Conservation (phyloP, 2,888 invertebrate species). For the Pyrrhopygopsis socrates region DNA sequence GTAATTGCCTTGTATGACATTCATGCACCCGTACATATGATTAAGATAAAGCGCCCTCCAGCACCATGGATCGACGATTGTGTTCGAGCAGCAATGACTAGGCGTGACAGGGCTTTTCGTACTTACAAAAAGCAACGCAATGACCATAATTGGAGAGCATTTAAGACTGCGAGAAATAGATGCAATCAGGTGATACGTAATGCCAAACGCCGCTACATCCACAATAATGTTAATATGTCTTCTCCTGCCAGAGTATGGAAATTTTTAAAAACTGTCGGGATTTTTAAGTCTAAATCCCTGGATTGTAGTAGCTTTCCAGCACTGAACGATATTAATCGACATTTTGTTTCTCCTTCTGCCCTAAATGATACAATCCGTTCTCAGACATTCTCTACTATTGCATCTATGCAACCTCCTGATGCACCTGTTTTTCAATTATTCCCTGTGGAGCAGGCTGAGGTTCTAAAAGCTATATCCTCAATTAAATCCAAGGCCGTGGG, state of each 20-base stretch:
- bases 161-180: conserved; percentile 35
- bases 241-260: not conserved
- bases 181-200: conserved; percentile 49
- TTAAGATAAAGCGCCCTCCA: not conserved
- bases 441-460: not conserved
- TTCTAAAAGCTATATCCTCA: not conserved
- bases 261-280: not conserved
- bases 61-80: not conserved
- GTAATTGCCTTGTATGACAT: not conserved
- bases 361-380: not conserved
- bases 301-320: not conserved
- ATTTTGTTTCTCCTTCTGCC: not conserved
- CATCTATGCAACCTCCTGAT: not conserved
- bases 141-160: not conserved
- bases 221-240: not conserved
- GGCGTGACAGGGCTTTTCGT: not conserved
- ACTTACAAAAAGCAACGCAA: not conserved
- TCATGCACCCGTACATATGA: not conserved
- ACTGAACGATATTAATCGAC: not conserved
- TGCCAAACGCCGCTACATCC: conserved; percentile 38
- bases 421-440: not conserved
- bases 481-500: not conserved
- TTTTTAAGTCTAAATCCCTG: not conserved
- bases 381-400: not conserved
- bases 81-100: not conserved